Base-by-base conservation (phyloP, 2,113 vertebrate species). In the Myodes glareolus region DNA sequence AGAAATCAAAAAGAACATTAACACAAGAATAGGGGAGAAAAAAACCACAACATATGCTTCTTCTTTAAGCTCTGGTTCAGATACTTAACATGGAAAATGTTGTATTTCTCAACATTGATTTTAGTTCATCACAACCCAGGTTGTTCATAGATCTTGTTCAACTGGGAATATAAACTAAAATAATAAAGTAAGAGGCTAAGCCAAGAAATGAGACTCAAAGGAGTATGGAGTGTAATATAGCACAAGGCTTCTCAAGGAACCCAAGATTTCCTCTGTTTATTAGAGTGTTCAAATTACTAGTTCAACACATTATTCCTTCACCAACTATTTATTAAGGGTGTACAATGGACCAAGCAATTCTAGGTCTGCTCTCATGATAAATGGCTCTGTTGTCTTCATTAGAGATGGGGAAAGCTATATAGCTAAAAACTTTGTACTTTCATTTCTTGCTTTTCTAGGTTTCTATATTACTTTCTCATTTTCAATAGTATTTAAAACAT, bases 61-160 rank as follows among this genome's bases (percentile, higher is more conserved):
- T 23, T 85, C 5, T 96, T 96, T 61, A 97, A 72, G 65, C 29
- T 92, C 85, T 89, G 9, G 45, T 88, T 95, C 58, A 61, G 13
- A 94, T 96, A 90, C 82, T 90, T 90, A 92, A 96, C 95, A 70
- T 42, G 25, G 45, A 61, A 97, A 94, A 94, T 67, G 75, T 47
- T 97, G 19, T 65, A 86, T 94, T 93, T 97, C 95, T 94, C 75
- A 95, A 61, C 78, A 96, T 63, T 95, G 80, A 96, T 92, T 96
- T 95, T 96, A 90, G n/a, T 29, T 97, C 50, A 88, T 93, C 45
- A 52, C 29, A 84, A 31, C 36, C 68, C 52, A 80, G 80, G 76
- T 68, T 96, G 96, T 97, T 96, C 23, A 88, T 67, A 96, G 90
- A 86, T 97, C 68, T 95, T 96, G 17, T 80, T 91, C 82, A 89